These are phyloP conservation scores for Caenorhabditis sinica DNA, from an alignment of 2,888 invertebrate genomes.

Conservation along the genomic window DNA sequence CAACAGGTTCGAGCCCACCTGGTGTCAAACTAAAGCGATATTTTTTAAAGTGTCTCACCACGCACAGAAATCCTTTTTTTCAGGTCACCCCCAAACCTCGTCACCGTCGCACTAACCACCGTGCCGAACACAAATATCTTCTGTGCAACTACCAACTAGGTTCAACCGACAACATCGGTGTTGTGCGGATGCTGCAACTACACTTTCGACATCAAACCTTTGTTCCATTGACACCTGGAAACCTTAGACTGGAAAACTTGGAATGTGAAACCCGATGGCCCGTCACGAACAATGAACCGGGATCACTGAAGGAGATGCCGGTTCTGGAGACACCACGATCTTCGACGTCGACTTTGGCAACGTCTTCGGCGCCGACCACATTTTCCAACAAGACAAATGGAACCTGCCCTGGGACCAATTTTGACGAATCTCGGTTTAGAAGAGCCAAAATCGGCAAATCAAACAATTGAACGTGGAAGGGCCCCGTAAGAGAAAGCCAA, in stretches of 20 bases:
- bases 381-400: too few relatives aligned
- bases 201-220: not conserved
- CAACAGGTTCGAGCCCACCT: too few relatives aligned
- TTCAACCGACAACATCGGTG: not conserved
- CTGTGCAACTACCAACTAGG: not conserved
- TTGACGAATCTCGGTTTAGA: too few relatives aligned
- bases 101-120: not conserved
- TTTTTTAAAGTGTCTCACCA: too few relatives aligned
- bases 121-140: not conserved
- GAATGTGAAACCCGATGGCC: not conserved
- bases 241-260: not conserved
- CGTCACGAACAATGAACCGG: not conserved
- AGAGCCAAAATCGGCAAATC: too few relatives aligned
- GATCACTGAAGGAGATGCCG: not conserved
- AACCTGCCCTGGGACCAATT: too few relatives aligned
- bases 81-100: not conserved
- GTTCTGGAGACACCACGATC: not conserved
- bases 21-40: too few relatives aligned
- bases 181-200: constrained; percentile 27
- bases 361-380: too few relatives aligned
- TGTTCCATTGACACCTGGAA: constrained; percentile 1
- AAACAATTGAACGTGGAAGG: too few relatives aligned
- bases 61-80: too few relatives aligned
- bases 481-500: too few relatives aligned
- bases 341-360: too few relatives aligned